A percentile compares a stretch with the other conserved stretches of the same genome.
Conservation (phyloP, 2,113 vertebrate species). For the Marmota monax region DNA sequence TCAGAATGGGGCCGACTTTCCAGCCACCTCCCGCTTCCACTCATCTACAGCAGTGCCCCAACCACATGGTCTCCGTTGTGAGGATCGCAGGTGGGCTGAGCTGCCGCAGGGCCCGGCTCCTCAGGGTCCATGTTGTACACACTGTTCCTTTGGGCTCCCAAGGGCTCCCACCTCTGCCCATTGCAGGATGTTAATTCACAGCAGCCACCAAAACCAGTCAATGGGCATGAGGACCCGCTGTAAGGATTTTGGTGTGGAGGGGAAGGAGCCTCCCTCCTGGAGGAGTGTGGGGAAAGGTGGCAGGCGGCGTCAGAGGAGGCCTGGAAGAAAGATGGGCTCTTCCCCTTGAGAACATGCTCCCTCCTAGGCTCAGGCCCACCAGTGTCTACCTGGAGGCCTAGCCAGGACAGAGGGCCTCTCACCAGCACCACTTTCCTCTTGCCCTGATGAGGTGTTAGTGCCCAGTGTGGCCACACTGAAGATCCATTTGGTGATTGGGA, state of each 20-base stretch:
- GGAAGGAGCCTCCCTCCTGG: background rate
- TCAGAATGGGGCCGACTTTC: background rate
- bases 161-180: background rate
- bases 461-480: background rate
- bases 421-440: background rate
- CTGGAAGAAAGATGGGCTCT: background rate
- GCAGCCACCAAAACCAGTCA: too few species aligned
- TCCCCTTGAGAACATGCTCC: too few species aligned
- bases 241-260: background rate
- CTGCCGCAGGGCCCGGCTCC: background rate
- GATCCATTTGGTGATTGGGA: too few species aligned
- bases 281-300: background rate
- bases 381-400: background rate
- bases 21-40: background rate
- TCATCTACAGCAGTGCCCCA: too few species aligned
- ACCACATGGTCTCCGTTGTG: background rate
- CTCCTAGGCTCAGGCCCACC: too few species aligned
- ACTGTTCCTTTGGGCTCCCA: too few species aligned
- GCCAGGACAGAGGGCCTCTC: too few species aligned
- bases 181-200: background rate
- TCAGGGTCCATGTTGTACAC: too few species aligned
- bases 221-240: too few species aligned
- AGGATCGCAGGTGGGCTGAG: rapidly evolving
- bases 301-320: background rate
- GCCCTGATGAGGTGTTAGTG: background rate